phyloP scores from a whole-genome alignment of 2,797 vertebrate species.

The Molossus molossus region DNA sequence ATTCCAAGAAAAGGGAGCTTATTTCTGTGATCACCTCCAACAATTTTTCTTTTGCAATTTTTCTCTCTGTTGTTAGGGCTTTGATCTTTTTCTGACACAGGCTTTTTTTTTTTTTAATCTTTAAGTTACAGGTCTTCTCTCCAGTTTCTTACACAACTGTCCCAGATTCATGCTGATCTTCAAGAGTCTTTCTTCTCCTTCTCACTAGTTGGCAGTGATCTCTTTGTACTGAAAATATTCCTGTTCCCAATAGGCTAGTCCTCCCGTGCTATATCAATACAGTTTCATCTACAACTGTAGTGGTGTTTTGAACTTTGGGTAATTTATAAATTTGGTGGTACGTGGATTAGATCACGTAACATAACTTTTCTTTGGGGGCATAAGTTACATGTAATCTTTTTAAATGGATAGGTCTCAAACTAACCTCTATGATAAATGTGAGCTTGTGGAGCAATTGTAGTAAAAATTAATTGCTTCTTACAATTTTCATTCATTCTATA shows the following conservation, averaged over 20 bases:
- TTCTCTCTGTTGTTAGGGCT: slow-evolving; percentile 66
- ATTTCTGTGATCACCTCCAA: slow-evolving; percentile 75
- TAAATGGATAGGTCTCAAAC: neutral
- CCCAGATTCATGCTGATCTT: slow-evolving; percentile 70
- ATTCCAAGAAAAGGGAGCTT: slow-evolving; percentile 60
- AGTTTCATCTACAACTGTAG: slow-evolving; percentile 18
- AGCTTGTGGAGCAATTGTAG: neutral
- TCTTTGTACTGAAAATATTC: slow-evolving; percentile 47
- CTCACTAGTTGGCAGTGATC: slow-evolving; percentile 6
- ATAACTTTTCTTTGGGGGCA: neutral
- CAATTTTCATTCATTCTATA: neutral
- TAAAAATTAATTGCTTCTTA: slow-evolving; percentile 20
- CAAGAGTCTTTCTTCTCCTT: slow-evolving; percentile 65
- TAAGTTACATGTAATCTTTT: neutral
- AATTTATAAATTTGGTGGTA: slow-evolving; percentile 13
- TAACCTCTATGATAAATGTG: neutral
- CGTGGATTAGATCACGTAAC: neutral
- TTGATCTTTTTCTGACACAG: slow-evolving; percentile 76
- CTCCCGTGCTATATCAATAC: slow-evolving; percentile 6
- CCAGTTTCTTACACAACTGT: slow-evolving; percentile 68
- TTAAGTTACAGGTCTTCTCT: slow-evolving; percentile 60
- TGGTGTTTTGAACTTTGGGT: neutral
- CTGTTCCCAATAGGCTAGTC: neutral
- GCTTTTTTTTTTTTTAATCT: neutral
- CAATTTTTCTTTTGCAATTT: slow-evolving; percentile 73